A percentile compares a stretch with the other conserved stretches of the same genome.
phyloP scores from a whole-genome alignment of 2,113 vertebrate species.

The Pygoscelis adeliae region DNA sequence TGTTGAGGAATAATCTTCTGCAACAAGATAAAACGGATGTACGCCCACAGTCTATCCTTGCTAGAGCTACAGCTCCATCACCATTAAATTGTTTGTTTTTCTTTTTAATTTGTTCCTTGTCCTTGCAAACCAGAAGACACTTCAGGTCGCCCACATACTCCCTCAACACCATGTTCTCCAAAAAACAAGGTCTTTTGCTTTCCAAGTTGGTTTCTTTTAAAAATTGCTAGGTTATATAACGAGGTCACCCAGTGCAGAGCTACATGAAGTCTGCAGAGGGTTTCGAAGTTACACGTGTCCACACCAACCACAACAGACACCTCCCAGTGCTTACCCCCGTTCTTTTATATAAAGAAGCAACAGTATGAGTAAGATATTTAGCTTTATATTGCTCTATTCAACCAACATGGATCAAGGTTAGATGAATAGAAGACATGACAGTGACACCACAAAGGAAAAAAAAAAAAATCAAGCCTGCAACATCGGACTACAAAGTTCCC shows the following conservation, averaged over 20 bases:
- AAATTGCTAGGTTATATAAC: neutral
- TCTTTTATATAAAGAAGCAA: neutral
- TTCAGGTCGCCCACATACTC: slow-evolving; percentile 27
- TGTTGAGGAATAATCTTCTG: slow-evolving; percentile 23
- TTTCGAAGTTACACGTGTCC: neutral
- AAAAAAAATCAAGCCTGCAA: neutral
- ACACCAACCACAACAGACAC: neutral
- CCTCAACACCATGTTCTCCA: slow-evolving; percentile 19
- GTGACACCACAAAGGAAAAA: rapidly evolving
- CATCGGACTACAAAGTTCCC: rapidly evolving
- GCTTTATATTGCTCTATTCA: neutral
- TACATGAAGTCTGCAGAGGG: neutral
- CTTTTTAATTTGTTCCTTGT: slow-evolving; percentile 48
- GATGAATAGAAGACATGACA: neutral
- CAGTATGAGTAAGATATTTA: neutral
- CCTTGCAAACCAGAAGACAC: slow-evolving; percentile 30
- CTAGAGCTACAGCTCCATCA: slow-evolving; percentile 26
- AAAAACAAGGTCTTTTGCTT: slow-evolving; percentile 24
- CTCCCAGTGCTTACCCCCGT: neutral
- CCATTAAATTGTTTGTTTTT: slow-evolving; percentile 39
- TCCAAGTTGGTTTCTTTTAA: neutral
- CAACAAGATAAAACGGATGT: neutral
- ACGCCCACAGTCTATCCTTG: slow-evolving; percentile 43
- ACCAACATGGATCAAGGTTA: rapidly evolving
- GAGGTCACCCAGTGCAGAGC: neutral